Conservation (phyloP, 2,797 vertebrate genomes). For the Hafferia zeledoni region DNA sequence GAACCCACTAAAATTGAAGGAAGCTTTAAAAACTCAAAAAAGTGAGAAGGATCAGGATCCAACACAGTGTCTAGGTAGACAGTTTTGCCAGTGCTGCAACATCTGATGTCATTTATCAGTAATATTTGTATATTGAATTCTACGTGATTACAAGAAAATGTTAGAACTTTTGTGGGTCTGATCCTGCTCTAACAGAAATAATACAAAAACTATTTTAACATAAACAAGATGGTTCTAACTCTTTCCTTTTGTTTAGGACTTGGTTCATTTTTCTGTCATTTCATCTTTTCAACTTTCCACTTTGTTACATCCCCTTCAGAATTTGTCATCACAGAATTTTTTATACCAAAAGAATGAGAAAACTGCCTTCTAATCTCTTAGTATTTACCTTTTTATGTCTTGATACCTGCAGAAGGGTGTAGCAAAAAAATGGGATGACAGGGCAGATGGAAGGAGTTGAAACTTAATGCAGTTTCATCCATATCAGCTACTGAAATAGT, state of each 20-base stretch:
- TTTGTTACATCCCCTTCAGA: background rate
- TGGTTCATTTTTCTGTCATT: background rate
- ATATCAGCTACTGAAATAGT: background rate
- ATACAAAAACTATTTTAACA: background rate
- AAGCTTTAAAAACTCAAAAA: background rate
- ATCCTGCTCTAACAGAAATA: background rate
- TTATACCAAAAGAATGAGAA: background rate
- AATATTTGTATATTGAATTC: background rate
- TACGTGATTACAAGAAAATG: background rate
- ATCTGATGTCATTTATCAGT: background rate
- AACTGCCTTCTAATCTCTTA: background rate
- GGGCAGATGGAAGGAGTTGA: background rate
- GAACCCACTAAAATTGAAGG: background rate
- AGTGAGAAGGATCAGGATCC: background rate
- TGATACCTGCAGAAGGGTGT: background rate
- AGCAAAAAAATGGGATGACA: background rate
- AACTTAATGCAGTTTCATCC: background rate
- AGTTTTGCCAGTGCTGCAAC: background rate
- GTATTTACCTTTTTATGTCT: background rate
- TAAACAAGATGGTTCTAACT: background rate
- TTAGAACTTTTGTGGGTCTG: background rate
- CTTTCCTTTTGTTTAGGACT: background rate
- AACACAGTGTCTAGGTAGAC: background rate
- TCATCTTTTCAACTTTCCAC: background rate
- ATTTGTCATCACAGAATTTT: background rate